phyloP scores from a whole-genome alignment of 2,797 vertebrate genomes.

The Catamblyrhynchus diadema region DNA sequence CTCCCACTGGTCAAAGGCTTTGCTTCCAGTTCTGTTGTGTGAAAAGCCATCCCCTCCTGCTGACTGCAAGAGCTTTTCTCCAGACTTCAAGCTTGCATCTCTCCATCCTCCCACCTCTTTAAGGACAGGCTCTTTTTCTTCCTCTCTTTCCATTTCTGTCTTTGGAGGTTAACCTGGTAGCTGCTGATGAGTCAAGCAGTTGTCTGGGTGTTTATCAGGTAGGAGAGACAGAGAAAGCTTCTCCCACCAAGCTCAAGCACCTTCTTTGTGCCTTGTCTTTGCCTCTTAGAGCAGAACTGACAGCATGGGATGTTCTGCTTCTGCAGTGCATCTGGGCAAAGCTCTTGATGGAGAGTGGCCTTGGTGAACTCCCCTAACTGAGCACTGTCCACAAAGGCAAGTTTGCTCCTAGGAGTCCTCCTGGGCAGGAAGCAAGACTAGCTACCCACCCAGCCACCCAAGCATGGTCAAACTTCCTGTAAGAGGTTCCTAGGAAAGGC shows the following conservation, averaged over 20 bases:
- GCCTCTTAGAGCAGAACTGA: not conserved
- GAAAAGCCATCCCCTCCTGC: not conserved
- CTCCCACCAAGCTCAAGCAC: not conserved
- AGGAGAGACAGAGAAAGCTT: not conserved
- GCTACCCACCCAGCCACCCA: not conserved
- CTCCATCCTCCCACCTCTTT: not conserved
- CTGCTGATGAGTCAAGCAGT: not conserved
- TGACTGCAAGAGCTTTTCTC: not conserved
- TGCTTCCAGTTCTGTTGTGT: not conserved
- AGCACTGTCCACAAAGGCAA: not conserved
- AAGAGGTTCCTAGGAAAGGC: not conserved
- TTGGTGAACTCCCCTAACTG: not conserved
- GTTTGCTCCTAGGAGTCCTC: not conserved
- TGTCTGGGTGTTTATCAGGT: not conserved
- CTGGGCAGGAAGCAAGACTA: not conserved
- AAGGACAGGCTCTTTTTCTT: not conserved
- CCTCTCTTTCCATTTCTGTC: not conserved
- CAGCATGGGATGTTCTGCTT: not conserved
- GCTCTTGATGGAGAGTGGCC: not conserved
- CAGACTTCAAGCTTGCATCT: not conserved
- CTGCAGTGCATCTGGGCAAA: not conserved
- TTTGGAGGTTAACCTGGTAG: not conserved
- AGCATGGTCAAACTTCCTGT: rapidly evolving
- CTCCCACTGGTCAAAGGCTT: not conserved
- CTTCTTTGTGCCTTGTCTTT: not conserved